Evolutionary conservation across 35 echinoderm and acorn worm genomes (phyloP).

Genomic region (Heliocidaris tuberculata): DNA sequence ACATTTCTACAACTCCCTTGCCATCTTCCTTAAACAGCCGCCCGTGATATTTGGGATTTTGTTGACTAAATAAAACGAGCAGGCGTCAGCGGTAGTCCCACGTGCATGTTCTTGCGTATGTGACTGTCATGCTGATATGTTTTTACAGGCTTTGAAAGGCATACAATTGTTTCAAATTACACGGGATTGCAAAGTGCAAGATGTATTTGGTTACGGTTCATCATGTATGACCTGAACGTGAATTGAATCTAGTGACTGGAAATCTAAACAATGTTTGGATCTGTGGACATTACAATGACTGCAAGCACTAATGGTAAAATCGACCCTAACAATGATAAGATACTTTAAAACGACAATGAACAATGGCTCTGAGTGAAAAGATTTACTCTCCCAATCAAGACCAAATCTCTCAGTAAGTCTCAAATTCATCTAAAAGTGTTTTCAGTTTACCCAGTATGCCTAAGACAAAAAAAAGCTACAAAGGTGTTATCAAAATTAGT

Average conservation of each 20-base stretch:
- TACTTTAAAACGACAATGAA: not conserved
- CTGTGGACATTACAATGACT: not conserved
- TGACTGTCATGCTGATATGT: slow-evolving; percentile 9
- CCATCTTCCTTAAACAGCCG: not conserved
- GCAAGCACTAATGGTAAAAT: not conserved
- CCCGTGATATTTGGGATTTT: not conserved
- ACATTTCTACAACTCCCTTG: not conserved
- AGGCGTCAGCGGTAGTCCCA: not conserved
- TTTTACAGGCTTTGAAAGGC: not conserved
- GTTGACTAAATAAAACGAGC: not conserved
- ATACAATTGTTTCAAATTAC: not conserved
- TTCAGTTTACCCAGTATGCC: not conserved
- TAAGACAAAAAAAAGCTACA: not conserved
- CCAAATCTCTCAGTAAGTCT: not conserved
- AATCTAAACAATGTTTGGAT: not conserved
- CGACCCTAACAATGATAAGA: not conserved
- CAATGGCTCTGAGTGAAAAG: not conserved
- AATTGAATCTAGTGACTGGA: not conserved
- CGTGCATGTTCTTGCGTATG: not conserved
- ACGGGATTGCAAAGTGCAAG: not conserved
- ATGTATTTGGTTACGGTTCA: not conserved
- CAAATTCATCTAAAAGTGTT: not conserved
- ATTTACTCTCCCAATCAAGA: not conserved
- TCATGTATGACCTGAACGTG: not conserved
- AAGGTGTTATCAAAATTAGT: not conserved